Evolutionary conservation across 2,113 vertebrate genomes (phyloP), one percentile per base, ranked within the genome.

Genomic region (Saimiri boliviensis): DNA sequence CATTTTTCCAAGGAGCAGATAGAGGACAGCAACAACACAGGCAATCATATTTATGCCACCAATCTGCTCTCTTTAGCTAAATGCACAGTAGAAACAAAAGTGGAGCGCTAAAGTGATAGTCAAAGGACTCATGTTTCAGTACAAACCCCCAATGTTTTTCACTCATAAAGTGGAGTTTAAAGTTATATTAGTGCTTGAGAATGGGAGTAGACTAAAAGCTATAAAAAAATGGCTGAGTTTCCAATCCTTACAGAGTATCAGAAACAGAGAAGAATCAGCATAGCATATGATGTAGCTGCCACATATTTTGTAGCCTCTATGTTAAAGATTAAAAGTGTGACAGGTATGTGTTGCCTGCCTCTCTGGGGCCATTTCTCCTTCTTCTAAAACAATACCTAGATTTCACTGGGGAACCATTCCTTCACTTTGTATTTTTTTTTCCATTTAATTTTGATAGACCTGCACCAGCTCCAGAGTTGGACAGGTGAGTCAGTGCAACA

Each of bases 51-150:
- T 93, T 84, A 94, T 85, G 56, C 35, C 79, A 30, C 83, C 56
- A 52, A 30, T 86, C 30, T 94, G 47, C 89, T 84, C 27, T 87
- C 89, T 91, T 81, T 66, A 81, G 86, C 86, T 93, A 95, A 97
- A 92, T 47, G 86, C 84, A 92, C 30, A 42, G 68, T 42, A 87
- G 92, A 93, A 96, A 89, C 42, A 81, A 63, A 95, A 94, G 47
- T 79, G 1, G 86, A 89, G 56, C 21, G 47, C 73, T 79, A 70
- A 86, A 86, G 85, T 89, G 74, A 93, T 74, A 66, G 63, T 84
- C 74, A 58, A 94, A 91, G 54, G 68, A 42, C 89, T 96, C 93
- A 42, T 47, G 56, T 89, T 79, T 86, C 35, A 58, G 63, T 60
- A 91, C 27, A 95, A 94, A 9, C 49, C 54, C 58, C 47, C 23